phyloP scores from a whole-genome alignment of 2,113 vertebrate species.

The Gulo gulo region DNA sequence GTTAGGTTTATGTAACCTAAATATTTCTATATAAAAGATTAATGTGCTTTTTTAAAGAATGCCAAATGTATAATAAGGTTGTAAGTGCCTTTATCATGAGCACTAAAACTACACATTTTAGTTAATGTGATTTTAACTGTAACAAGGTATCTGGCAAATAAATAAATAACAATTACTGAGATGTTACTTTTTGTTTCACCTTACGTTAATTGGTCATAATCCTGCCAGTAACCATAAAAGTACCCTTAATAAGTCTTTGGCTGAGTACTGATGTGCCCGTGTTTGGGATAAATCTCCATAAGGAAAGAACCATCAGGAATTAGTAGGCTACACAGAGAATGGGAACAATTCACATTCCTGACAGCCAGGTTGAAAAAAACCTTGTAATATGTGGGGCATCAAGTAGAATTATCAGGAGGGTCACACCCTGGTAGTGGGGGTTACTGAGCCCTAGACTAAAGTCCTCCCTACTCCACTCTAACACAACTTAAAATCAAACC shows the following conservation, averaged over 20 bases:
- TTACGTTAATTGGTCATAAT: conserved; percentile 15
- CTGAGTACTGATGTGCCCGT: background rate
- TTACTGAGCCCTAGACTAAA: background rate
- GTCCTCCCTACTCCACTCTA: background rate
- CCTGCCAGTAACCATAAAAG: background rate
- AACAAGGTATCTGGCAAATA: conserved; percentile 66
- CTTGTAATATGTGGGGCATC: background rate
- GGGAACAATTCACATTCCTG: background rate
- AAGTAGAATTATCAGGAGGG: background rate
- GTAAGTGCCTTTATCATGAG: conserved; percentile 61
- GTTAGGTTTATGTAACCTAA: conserved; percentile 53
- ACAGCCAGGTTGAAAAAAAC: background rate
- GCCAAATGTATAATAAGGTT: conserved; percentile 58
- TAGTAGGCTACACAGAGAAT: background rate
- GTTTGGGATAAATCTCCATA: background rate
- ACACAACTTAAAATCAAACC: background rate
- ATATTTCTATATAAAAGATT: conserved; percentile 65
- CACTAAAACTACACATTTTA: conserved; percentile 76
- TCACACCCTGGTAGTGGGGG: background rate
- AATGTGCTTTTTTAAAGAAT: conserved; percentile 73
- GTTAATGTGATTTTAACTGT: conserved; percentile 69
- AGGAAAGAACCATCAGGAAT: background rate
- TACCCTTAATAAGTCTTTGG: background rate
- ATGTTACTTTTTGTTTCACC: background rate
- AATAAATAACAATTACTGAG: background rate